Conservation (phyloP, 2,113 vertebrate genomes). For the Prunella himalayana region DNA sequence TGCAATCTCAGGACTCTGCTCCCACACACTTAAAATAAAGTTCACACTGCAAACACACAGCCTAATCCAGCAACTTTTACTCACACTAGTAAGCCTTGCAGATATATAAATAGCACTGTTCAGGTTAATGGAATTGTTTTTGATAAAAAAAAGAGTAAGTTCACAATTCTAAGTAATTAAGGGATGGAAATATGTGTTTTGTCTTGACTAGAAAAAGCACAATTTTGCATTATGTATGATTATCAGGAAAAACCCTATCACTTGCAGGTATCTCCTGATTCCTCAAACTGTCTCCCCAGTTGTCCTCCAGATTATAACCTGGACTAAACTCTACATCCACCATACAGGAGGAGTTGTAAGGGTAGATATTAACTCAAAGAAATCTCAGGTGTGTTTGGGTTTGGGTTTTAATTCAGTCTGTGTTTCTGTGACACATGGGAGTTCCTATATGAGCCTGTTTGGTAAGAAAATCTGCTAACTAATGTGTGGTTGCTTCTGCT, state of each 20-base stretch:
- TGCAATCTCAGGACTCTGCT: neutral
- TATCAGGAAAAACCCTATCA: neutral
- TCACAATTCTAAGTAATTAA: neutral
- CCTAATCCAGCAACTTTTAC: neutral
- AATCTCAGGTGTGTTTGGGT: neutral
- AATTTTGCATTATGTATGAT: neutral
- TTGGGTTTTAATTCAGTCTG: neutral
- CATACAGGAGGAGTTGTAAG: neutral
- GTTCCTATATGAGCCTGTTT: neutral
- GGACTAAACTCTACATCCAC: neutral
- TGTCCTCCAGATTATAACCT: neutral
- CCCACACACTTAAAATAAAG: constrained; percentile 30
- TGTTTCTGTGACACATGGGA: neutral
- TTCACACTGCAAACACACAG: constrained; percentile 7
- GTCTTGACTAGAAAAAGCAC: neutral
- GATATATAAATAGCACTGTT: neutral
- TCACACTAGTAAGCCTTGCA: neutral
- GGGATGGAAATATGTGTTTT: neutral
- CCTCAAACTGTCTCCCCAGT: neutral
- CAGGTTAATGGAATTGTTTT: neutral
- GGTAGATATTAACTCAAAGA: neutral
- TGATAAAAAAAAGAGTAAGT: neutral
- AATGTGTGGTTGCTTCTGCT: neutral
- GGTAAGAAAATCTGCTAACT: neutral
- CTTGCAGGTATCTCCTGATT: neutral